Evolutionary conservation across 2,888 invertebrate species (phyloP).

Genomic region (Cosmia pyralina): DNA sequence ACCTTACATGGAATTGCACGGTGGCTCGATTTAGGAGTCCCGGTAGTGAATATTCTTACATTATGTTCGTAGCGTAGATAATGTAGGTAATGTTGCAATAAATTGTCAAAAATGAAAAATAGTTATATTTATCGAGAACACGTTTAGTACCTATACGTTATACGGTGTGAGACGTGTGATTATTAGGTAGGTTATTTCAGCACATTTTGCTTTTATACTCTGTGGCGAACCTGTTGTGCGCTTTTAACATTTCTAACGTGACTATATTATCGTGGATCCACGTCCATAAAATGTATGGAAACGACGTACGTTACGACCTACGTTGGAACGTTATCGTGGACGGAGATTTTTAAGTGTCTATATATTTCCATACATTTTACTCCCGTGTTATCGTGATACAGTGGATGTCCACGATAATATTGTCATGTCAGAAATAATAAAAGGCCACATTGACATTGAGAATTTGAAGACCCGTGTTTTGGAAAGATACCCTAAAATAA

Average conservation of each 20-base stretch:
- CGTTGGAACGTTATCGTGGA: too few relatives aligned
- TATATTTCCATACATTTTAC: too few relatives aligned
- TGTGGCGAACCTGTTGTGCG: neutral
- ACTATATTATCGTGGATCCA: too few relatives aligned
- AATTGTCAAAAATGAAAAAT: conserved; percentile 1
- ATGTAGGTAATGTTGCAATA: neutral
- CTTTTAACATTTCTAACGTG: too few relatives aligned
- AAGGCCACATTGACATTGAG: too few relatives aligned
- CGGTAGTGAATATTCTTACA: neutral
- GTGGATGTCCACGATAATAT: too few relatives aligned
- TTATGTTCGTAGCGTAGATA: neutral
- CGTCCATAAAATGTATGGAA: too few relatives aligned
- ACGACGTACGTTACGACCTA: too few relatives aligned
- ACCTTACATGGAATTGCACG: neutral
- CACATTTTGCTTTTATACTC: neutral
- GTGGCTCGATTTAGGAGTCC: neutral
- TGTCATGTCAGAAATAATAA: too few relatives aligned
- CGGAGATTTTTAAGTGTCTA: too few relatives aligned
- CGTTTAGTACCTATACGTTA: conserved; percentile 15
- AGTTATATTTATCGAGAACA: neutral
- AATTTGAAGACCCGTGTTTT: neutral
- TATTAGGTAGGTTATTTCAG: neutral
- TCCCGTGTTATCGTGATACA: too few relatives aligned
- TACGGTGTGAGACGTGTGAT: neutral
- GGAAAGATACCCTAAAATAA: neutral